Conservation (phyloP, 2,113 vertebrate genomes). For the Passer montanus region DNA sequence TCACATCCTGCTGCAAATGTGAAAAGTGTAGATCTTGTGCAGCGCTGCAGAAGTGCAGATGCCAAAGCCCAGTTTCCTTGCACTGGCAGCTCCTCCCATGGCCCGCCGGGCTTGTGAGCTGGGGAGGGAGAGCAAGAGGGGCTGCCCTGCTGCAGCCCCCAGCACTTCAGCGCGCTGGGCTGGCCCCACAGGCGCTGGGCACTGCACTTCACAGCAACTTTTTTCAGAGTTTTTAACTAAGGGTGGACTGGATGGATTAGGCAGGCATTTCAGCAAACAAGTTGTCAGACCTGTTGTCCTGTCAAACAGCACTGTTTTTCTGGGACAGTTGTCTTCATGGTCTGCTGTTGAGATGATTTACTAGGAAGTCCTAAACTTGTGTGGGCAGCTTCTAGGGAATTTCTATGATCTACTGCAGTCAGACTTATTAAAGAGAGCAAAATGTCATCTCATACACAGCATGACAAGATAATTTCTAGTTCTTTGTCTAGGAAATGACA, state of each 20-base stretch:
- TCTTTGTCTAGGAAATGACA: constrained; percentile 22
- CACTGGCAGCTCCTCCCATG: neutral
- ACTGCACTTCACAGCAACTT: neutral
- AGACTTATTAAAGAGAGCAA: neutral
- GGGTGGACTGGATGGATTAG: neutral
- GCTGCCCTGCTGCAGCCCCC: neutral
- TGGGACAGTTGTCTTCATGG: neutral
- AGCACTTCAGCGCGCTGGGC: neutral
- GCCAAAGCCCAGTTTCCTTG: neutral
- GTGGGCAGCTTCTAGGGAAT: neutral
- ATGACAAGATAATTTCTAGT: neutral
- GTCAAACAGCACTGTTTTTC: neutral
- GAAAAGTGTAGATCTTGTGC: neutral
- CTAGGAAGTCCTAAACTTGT: neutral
- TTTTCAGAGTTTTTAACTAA: neutral
- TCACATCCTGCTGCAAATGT: neutral
- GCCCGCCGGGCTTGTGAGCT: neutral
- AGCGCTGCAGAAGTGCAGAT: neutral
- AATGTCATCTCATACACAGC: neutral
- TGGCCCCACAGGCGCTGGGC: neutral
- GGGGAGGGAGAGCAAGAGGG: rapidly evolving
- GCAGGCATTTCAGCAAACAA: neutral
- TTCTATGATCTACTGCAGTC: neutral
- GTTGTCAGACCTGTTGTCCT: neutral
- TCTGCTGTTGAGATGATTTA: neutral